Conservation (phyloP, 2,113 vertebrate species). For the Neofelis nebulosa region DNA sequence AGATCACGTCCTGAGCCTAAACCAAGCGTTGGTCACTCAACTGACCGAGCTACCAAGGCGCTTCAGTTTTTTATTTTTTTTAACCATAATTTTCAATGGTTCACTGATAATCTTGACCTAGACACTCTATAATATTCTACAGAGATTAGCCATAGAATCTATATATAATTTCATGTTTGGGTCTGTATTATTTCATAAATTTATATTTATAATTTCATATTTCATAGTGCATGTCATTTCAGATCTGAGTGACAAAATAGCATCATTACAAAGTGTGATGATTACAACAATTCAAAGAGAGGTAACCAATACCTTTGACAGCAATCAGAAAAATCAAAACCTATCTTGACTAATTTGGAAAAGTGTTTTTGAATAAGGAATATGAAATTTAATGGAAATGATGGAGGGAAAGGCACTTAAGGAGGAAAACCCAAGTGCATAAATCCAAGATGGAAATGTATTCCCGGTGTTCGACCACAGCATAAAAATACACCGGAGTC, state of each 20-base stretch:
- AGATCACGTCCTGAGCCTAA: too few relatives aligned
- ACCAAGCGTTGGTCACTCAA: too few relatives aligned
- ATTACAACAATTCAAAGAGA: conserved; percentile 43
- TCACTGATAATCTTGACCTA: conserved; percentile 21
- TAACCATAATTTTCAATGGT: neutral
- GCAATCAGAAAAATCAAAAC: conserved; percentile 56
- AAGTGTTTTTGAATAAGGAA: conserved; percentile 55
- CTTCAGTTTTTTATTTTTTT: neutral
- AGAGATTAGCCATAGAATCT: neutral
- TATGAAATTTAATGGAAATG: conserved; percentile 57
- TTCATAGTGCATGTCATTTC: neutral
- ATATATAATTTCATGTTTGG: conserved; percentile 22
- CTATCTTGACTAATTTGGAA: conserved; percentile 44
- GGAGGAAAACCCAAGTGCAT: conserved; percentile 23
- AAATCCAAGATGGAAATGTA: conserved; percentile 43
- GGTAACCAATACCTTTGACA: conserved; percentile 38
- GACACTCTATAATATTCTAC: neutral
- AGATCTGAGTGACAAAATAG: conserved; percentile 49
- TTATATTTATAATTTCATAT: conserved; percentile 10
- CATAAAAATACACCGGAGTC: conserved; percentile 30
- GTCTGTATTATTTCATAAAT: neutral
- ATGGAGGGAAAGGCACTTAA: conserved; percentile 31
- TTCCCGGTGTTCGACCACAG: neutral
- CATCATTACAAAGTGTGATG: conserved; percentile 43
- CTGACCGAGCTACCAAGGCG: too few relatives aligned